These are phyloP conservation scores for Camelus dromedarius DNA, from an alignment of 2,113 vertebrate species.

Conservation along the genomic window DNA sequence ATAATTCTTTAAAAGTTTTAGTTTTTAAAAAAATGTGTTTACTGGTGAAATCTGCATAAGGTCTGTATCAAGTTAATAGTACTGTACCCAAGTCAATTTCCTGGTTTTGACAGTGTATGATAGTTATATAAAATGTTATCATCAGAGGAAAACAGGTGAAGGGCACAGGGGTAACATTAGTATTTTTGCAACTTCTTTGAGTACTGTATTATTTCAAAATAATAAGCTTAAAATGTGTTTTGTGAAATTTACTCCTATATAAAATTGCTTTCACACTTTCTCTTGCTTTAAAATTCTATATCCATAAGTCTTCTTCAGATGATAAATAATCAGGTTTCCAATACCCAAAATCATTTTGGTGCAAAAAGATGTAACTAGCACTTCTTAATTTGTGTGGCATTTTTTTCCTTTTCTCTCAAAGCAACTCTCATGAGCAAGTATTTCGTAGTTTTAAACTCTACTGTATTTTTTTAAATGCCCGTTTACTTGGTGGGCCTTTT, in stretches of 20 bases:
- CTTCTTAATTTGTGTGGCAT: constrained; percentile 18
- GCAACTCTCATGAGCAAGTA: not conserved
- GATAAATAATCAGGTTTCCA: not conserved
- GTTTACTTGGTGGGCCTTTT: not conserved
- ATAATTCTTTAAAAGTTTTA: constrained; percentile 13
- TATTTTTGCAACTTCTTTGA: not conserved
- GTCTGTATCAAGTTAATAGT: not conserved
- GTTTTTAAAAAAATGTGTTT: not conserved
- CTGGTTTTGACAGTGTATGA: not conserved
- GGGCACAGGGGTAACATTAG: not conserved
- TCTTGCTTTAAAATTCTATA: not conserved
- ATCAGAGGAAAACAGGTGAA: not conserved
- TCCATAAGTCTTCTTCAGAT: not conserved
- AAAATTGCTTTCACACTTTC: not conserved
- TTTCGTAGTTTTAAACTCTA: not conserved
- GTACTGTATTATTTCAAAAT: not conserved
- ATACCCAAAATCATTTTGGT: not conserved
- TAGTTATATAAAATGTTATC: not conserved
- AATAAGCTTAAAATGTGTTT: not conserved
- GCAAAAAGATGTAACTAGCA: not conserved
- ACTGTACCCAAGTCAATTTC: not conserved
- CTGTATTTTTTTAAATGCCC: not conserved
- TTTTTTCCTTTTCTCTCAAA: constrained; percentile 19
- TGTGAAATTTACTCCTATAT: not conserved
- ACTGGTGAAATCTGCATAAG: not conserved